Evolutionary conservation across 2,888 invertebrate species (phyloP).

Genomic region (Coelogynopora nodosa): DNA sequence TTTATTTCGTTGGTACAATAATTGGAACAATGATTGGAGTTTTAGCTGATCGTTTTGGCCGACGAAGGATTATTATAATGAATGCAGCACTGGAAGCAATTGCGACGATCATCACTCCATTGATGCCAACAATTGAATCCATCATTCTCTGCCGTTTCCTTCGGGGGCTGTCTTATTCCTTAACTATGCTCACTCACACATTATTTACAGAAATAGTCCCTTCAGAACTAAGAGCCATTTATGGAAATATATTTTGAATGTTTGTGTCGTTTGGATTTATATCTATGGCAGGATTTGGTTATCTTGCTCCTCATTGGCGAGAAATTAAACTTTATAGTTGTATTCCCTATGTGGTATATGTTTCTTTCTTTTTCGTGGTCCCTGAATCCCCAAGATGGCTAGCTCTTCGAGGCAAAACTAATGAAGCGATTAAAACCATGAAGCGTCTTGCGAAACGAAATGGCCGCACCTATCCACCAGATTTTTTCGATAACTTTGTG

Average conservation of each 20-base stretch:
- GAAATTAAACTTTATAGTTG: background rate
- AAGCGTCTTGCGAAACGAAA: conserved; percentile 1
- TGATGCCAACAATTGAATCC: conserved; percentile 38
- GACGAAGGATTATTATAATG: conserved; percentile 37
- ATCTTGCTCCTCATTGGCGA: conserved; percentile 21
- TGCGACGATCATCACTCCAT: background rate
- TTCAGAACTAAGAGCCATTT: conserved; percentile 12
- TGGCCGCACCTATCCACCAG: background rate
- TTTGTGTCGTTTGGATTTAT: conserved; percentile 44
- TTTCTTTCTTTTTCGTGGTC: background rate
- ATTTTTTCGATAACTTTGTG: conserved; percentile 8
- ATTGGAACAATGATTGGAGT: conserved; percentile 38
- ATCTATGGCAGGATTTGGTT: conserved; percentile 24
- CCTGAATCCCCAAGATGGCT: conserved; percentile 44
- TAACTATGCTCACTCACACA: background rate
- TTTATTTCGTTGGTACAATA: conserved; percentile 30
- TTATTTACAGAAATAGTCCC: conserved; percentile 25
- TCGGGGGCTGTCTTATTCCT: background rate
- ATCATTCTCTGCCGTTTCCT: conserved; percentile 18
- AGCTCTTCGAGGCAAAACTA: background rate
- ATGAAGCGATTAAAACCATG: conserved; percentile 27
- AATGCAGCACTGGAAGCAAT: conserved; percentile 25
- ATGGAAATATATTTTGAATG: conserved; percentile 38
- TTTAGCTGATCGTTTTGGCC: conserved; percentile 33
- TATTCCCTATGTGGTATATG: conserved; percentile 33